phyloP scores from a whole-genome alignment of 2,888 invertebrate genomes.

The Heteromyza rotundicornis region DNA sequence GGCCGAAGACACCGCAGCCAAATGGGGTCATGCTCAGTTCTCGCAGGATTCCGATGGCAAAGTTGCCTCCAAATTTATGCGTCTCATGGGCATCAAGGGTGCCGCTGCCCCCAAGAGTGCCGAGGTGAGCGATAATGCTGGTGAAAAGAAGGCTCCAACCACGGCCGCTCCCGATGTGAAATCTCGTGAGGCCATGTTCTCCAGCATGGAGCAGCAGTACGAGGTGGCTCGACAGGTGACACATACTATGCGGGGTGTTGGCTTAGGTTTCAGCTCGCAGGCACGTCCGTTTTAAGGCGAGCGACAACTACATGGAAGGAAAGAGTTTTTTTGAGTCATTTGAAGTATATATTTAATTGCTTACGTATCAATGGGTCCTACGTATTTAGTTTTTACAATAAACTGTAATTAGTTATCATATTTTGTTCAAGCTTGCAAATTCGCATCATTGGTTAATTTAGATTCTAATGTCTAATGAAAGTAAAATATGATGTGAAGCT shows the following conservation, averaged over 20 bases:
- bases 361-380: too few species aligned
- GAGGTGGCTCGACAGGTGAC: constrained; percentile 95
- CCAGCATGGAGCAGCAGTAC: constrained; percentile 94
- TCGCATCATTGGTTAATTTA: too few species aligned
- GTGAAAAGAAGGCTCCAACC: constrained; percentile 17
- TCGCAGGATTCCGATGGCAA: constrained; percentile 91
- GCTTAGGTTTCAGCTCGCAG: constrained; percentile 75
- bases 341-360: too few species aligned
- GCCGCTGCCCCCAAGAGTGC: constrained; percentile 18
- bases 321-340: too few species aligned
- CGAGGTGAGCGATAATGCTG: constrained; percentile 17
- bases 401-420: too few species aligned
- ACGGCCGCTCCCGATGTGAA: constrained; percentile 49
- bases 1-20: constrained; percentile 62
- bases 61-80: constrained; percentile 92
- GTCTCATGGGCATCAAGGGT: constrained; percentile 87
- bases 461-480: too few species aligned
- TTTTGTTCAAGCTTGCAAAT: too few species aligned
- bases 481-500: too few species aligned
- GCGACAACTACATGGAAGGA: too few species aligned
- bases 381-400: too few species aligned
- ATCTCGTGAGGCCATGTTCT: constrained; percentile 80
- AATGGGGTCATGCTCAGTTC: constrained; percentile 85
- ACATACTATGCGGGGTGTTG: constrained; percentile 92
- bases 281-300: constrained; percentile 58